phyloP scores from a whole-genome alignment of 1,140 invertebrate species.

The Aethina tumida region DNA sequence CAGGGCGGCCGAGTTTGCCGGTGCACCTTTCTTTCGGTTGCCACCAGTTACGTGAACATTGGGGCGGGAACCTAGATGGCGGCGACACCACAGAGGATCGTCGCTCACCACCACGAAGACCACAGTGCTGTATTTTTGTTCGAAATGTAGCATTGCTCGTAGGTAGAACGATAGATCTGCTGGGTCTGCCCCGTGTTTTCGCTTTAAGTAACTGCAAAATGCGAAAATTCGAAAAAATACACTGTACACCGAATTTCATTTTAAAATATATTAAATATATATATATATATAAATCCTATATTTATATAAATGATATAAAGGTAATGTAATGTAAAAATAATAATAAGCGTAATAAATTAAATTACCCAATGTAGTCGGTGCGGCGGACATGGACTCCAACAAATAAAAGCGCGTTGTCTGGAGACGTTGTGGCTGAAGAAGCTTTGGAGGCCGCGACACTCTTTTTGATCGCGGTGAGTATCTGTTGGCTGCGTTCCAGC shows the following conservation, averaged over 20 bases:
- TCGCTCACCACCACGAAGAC: slow-evolving; percentile 53
- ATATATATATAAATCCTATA: too few relatives aligned
- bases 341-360: slow-evolving; percentile 29
- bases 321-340: neutral
- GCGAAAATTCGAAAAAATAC: too few relatives aligned
- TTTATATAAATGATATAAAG: neutral
- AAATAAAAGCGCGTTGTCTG: slow-evolving; percentile 35
- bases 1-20: slow-evolving; percentile 41
- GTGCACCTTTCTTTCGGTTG: too few relatives aligned
- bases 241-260: too few relatives aligned
- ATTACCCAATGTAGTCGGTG: slow-evolving; percentile 49
- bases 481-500: slow-evolving; percentile 37
- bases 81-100: slow-evolving; percentile 49
- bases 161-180: slow-evolving; percentile 45
- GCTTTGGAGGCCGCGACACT: too few relatives aligned
- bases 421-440: too few relatives aligned
- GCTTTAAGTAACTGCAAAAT: slow-evolving; percentile 15
- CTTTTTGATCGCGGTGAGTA: slow-evolving; percentile 34
- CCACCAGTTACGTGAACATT: slow-evolving; percentile 40
- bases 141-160: slow-evolving; percentile 47
- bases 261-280: too few relatives aligned
- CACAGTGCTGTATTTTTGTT: slow-evolving; percentile 40
- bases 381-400: slow-evolving; percentile 50
- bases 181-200: slow-evolving; percentile 39
- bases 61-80: slow-evolving; percentile 37